phyloP scores from a whole-genome alignment of 2,888 invertebrate species.

The Orgyia antiqua region DNA sequence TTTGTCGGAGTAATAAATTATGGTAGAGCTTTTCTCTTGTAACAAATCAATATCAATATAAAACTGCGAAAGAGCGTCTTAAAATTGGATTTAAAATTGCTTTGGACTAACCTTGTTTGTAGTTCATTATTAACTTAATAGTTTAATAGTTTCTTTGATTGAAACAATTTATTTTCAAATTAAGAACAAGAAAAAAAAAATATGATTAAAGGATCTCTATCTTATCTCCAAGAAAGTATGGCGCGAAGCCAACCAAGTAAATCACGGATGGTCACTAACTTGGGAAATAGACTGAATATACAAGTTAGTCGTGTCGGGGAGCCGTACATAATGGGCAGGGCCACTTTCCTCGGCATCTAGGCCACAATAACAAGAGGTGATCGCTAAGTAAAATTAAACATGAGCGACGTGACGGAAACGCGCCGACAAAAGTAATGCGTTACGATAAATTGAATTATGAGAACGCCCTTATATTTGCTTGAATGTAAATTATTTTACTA shows the following conservation, averaged over 20 bases:
- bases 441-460: constrained; percentile 14
- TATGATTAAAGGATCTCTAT: neutral
- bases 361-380: constrained; percentile 52
- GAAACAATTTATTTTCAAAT: too few species aligned
- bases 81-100: too few species aligned
- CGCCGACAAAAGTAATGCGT: constrained; percentile 18
- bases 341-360: constrained; percentile 55
- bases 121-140: too few species aligned
- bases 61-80: too few species aligned
- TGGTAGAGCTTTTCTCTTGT: too few species aligned
- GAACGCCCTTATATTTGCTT: constrained; percentile 20
- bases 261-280: constrained; percentile 12
- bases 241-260: constrained; percentile 9
- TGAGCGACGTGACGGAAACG: constrained; percentile 30
- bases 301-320: constrained; percentile 28
- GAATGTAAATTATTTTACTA: constrained; percentile 7
- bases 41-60: too few species aligned
- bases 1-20: too few species aligned
- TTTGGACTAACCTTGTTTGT: too few species aligned
- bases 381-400: constrained; percentile 48
- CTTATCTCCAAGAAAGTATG: neutral
- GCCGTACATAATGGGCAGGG: constrained; percentile 51
- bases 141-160: too few species aligned
- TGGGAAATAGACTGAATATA: constrained; percentile 22
- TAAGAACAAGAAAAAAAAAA: neutral